Evolutionary conservation across 2,113 vertebrate genomes (phyloP).

Genomic region (Pollachius pollachius): DNA sequence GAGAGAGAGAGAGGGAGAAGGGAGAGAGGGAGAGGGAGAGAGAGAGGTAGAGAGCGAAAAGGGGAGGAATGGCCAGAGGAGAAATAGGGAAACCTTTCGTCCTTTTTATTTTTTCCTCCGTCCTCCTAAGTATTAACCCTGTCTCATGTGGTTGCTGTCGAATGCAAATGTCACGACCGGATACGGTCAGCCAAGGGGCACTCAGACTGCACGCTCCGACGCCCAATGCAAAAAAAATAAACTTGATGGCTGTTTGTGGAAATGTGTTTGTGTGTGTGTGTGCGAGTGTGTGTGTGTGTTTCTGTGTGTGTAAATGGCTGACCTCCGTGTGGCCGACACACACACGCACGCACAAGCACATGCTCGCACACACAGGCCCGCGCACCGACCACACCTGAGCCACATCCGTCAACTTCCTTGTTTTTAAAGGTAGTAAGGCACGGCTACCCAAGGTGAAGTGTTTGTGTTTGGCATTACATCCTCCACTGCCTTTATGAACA

Average conservation of each 20-base stretch:
- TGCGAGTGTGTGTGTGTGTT: background rate
- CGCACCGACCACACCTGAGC: background rate
- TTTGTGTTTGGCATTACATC: slow-evolving; percentile 19
- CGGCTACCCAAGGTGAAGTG: slow-evolving; percentile 20
- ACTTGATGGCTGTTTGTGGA: slow-evolving; percentile 23
- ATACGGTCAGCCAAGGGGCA: slow-evolving; percentile 76
- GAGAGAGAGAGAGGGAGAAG: background rate
- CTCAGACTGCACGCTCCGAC: slow-evolving; percentile 39
- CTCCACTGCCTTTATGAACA: slow-evolving; percentile 29
- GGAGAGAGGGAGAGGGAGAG: slow-evolving; percentile 8
- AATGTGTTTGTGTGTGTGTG: slow-evolving; percentile 5
- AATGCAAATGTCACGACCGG: slow-evolving; percentile 81
- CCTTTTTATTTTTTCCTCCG: slow-evolving; percentile 56
- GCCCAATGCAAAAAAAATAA: slow-evolving; percentile 33
- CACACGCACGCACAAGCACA: background rate
- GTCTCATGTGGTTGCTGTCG: slow-evolving; percentile 72
- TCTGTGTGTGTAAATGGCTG: background rate
- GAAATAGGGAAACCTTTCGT: slow-evolving; percentile 62
- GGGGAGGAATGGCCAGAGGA: background rate
- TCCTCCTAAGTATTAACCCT: slow-evolving; percentile 77
- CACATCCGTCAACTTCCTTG: too few relatives aligned
- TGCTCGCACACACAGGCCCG: background rate
- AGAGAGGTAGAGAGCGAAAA: background rate
- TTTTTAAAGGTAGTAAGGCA: slow-evolving; percentile 31
- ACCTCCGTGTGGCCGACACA: background rate